These are phyloP conservation scores for Eupleurogrammus muticus DNA, from an alignment of 2,797 vertebrate genomes.

Conservation along the genomic window DNA sequence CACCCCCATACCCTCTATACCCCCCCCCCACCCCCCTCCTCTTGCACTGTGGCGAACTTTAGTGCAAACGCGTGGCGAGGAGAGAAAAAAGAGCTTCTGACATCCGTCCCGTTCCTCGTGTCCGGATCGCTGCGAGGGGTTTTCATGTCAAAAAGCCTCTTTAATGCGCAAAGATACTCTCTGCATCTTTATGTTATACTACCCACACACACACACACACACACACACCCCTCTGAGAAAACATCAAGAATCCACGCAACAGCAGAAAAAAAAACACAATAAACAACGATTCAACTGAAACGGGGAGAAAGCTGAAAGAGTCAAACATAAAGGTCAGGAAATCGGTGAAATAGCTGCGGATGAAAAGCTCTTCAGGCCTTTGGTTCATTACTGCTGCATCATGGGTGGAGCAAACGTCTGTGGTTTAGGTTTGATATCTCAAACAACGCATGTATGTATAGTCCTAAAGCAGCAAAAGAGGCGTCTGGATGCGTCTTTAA, in stretches of 20 bases:
- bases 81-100: constrained; percentile 73
- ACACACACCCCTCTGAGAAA: too few relatives aligned
- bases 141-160: constrained; percentile 61
- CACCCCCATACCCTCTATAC: too few relatives aligned
- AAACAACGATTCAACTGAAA: too few relatives aligned
- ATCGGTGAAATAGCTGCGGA: neutral
- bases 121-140: constrained; percentile 64
- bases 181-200: constrained; percentile 52
- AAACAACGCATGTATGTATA: too few relatives aligned
- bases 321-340: too few relatives aligned
- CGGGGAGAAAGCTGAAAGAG: too few relatives aligned
- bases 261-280: too few relatives aligned
- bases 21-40: constrained; percentile 10
- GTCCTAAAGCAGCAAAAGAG: too few relatives aligned
- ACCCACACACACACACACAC: constrained; percentile 22
- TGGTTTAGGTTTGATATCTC: too few relatives aligned
- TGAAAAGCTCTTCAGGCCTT: constrained; percentile 9
- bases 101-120: constrained; percentile 68
- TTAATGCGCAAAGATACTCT: constrained; percentile 56
- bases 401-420: too few relatives aligned
- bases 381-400: neutral
- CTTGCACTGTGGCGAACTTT: constrained; percentile 74
- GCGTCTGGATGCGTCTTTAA: too few relatives aligned
- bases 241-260: neutral
- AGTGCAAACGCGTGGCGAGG: constrained; percentile 65